Conservation (phyloP, 2,888 invertebrate species). For the Flexamia atlantica region DNA sequence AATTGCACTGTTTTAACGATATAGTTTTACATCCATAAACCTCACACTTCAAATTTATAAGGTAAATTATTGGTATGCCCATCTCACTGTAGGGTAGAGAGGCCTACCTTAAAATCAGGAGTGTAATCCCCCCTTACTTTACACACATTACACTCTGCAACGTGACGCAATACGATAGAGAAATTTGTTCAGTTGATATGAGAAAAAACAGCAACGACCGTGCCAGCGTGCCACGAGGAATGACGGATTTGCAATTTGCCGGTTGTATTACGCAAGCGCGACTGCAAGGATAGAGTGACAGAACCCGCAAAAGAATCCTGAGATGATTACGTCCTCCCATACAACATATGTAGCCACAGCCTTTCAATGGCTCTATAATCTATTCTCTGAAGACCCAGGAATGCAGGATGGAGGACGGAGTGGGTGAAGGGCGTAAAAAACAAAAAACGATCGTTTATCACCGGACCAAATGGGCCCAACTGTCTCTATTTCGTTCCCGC, state of each 20-base stretch:
- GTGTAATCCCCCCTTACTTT: too few species aligned
- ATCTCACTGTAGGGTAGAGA: too few species aligned
- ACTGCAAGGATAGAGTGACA: not conserved
- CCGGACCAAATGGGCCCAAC: not conserved
- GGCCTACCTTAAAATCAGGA: too few species aligned
- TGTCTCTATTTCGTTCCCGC: too few species aligned
- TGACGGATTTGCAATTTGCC: not conserved
- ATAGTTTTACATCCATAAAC: too few species aligned
- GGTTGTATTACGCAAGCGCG: not conserved
- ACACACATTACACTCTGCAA: too few species aligned
- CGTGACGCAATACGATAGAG: too few species aligned
- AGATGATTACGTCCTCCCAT: not conserved
- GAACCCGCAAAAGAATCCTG: not conserved
- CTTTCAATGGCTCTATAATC: not conserved
- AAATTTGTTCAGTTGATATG: too few species aligned
- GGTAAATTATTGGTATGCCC: too few species aligned
- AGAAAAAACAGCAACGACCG: too few species aligned
- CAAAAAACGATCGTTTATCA: constrained; percentile 4
- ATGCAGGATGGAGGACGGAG: not conserved
- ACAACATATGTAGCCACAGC: not conserved
- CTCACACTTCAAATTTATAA: too few species aligned
- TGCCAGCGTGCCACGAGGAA: not conserved
- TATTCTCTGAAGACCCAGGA: not conserved
- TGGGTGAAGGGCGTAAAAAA: not conserved
- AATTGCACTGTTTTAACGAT: too few species aligned